Conservation (phyloP, 1,140 invertebrate species). For the Lepidurus couesii region DNA sequence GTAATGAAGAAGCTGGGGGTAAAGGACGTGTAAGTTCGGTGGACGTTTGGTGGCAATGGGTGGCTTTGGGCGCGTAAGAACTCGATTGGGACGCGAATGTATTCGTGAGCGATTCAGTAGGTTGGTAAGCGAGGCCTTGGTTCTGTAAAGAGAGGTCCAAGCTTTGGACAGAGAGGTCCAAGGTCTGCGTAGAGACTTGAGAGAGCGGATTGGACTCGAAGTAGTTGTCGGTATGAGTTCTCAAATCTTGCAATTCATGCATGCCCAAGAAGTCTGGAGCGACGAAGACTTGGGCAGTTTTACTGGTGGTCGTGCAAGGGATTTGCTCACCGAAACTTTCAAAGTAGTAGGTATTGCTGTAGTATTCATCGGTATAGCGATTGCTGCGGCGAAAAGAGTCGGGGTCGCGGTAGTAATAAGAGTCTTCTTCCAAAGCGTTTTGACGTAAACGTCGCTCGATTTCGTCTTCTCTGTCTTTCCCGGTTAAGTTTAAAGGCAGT, state of each 20-base stretch:
- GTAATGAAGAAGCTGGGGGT: constrained; percentile 31
- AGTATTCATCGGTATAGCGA: background rate
- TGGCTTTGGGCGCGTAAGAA: background rate
- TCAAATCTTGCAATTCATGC: constrained; percentile 32
- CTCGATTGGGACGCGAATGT: background rate
- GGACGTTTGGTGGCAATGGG: background rate
- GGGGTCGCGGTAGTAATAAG: constrained; percentile 30
- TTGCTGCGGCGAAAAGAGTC: background rate
- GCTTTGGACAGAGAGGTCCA: constrained; percentile 33
- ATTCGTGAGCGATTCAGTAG: background rate
- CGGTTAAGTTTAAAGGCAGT: constrained; percentile 29
- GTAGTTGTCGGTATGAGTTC: constrained; percentile 31
- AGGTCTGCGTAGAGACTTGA: constrained; percentile 25
- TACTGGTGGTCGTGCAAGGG: background rate
- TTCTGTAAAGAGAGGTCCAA: constrained; percentile 32
- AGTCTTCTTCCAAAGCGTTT: constrained; percentile 26
- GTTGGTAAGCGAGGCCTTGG: constrained; percentile 26
- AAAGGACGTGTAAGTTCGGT: constrained; percentile 24
- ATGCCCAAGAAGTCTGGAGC: constrained; percentile 32
- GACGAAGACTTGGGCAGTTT: constrained; percentile 32
- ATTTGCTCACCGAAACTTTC: background rate
- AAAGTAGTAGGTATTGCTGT: background rate
- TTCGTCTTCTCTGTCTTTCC: constrained; percentile 32
- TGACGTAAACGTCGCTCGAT: constrained; percentile 32
- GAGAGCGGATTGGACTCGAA: constrained; percentile 24